Base-by-base conservation (phyloP, 2,113 vertebrate species). In the Ailuropoda melanoleuca region DNA sequence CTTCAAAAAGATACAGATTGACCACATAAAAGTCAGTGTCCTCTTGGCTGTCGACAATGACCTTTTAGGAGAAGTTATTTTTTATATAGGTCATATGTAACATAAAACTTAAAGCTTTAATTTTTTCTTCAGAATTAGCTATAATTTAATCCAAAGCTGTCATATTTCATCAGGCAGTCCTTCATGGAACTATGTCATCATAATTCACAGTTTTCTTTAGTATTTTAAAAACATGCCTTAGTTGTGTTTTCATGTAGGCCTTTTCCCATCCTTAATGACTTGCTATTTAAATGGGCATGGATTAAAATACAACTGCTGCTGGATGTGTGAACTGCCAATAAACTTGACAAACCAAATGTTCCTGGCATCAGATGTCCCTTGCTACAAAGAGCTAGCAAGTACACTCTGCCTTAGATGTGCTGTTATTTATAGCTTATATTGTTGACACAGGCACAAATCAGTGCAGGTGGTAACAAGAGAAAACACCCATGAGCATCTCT, bases 51-150 rank as follows among this genome's bases (percentile, higher is more conserved):
- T 93, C 93, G 46, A 91, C 70, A 84, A 43, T 74, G 88, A 94
- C 84, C 53, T 94, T 96, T 86, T 34, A 95, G 50, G 72, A 43
- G 39, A 83, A 96, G 26, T 43, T 88, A 37, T 89, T 84, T 93
- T 93, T 93, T 94, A 94, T 80, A 92, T 85, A 97, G 70, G 58
- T 93, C 81, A 93, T 55, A 90, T 64, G n/a, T 75, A 75, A 68
- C 55, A 93, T 95, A 97, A 97, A 98, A 88, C 17, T 58, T 80
- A 66, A 74, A 94, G 26, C 26, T 95, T 97, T 84, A 21, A 12
- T 87, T 93, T 93, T 97, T 58, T 58, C 82, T 95, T 92, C 43
- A 90, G 68, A 93, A 92, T 93, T 86, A 90, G 37, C n/a, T 96
- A 77, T 86, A 77, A 95, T 90, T 95, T 92, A 83, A 70, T 78